Base-by-base conservation (phyloP, 2,113 vertebrate genomes). In the Thamnophis sirtalis region DNA sequence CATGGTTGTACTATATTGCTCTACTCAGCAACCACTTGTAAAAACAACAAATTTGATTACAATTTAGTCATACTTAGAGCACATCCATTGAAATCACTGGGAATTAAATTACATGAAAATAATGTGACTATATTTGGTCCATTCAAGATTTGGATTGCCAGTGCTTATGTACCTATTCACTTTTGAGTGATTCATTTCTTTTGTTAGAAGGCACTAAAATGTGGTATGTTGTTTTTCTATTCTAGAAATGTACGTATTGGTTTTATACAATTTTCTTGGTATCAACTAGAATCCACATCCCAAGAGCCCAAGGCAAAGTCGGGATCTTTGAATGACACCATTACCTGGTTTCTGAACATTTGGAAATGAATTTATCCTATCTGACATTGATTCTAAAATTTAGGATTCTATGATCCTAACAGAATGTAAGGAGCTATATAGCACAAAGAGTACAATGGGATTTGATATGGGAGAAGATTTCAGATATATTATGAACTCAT, bases 201-300 rank as follows among this genome's bases (percentile, higher is more conserved):
- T 54, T 49, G 15, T 21, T 26, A 48, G 43, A 33, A 91, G 68
- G 0, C 56, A 73, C 17, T 86, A 24, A 3, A 85, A 91, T 58
- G 17, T n/a, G 60, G 55, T 13, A 48, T 48, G 48, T 19, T n/a
- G 28, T 68, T 68, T n/a, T n/a, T 68, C 60, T 91, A 33, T 73
- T 38, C 54, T 38, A 0, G 0, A 26, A 11, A 43, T 26, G 1
- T 50, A 54, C n/a, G 2, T 1, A 24, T 24, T 91, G 54, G 33
- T 26, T 68, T 92, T 2, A 26, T 92, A 38, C 3, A 68, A 15
- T 88, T 54, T 43, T 50, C 26, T 49, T 50, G 22, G 9, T 50
- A 26, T 50, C 84, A 87, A 87, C 86, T 13, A 87, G 26, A 87
- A 17, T n/a, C 28, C 1, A 2, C 73, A n/a, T 22, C 63, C 54